Percentiles rank a stretch among this genome's conserved stretches.
phyloP scores from a whole-genome alignment of 2,113 vertebrate species.

The Asarcornis scutulata region DNA sequence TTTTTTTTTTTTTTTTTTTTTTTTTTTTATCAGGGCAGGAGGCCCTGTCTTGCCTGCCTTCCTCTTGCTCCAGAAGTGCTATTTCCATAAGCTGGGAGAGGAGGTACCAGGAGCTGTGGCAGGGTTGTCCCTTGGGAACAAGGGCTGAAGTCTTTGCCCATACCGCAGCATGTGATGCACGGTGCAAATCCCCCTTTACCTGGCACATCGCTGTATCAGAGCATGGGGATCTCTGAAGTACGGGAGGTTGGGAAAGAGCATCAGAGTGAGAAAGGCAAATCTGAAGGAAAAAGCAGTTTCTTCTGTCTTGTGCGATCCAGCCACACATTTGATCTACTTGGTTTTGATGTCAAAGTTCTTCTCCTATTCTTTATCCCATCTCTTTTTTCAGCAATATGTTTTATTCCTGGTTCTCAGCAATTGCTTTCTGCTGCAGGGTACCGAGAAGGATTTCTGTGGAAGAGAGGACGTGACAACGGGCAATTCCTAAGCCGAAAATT shows the following conservation, averaged over 20 bases:
- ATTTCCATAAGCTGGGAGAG: not conserved
- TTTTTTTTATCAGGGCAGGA: not conserved
- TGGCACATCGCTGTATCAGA: fast-evolving
- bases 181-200: not conserved
- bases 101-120: not conserved
- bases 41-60: not conserved
- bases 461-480: conserved; percentile 93
- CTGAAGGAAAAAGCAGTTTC: not conserved
- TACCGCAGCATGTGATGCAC: fast-evolving
- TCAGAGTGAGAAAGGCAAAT: not conserved
- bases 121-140: not conserved
- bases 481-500: conserved; percentile 95
- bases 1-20: too few species aligned
- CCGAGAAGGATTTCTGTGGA: conserved; percentile 95
- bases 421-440: conserved; percentile 80
- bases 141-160: not conserved
- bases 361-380: not conserved
- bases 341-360: not conserved
- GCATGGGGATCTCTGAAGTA: not conserved
- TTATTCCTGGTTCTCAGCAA: not conserved
- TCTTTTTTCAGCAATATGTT: not conserved
- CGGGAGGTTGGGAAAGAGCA: not conserved
- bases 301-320: not conserved
- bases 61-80: not conserved
- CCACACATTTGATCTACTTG: not conserved